Percentiles rank a stretch among this genome's conserved stretches.
These are phyloP conservation scores for Himalopsyche tibetana DNA, from an alignment of 2,888 invertebrate genomes.

Conservation along the genomic window DNA sequence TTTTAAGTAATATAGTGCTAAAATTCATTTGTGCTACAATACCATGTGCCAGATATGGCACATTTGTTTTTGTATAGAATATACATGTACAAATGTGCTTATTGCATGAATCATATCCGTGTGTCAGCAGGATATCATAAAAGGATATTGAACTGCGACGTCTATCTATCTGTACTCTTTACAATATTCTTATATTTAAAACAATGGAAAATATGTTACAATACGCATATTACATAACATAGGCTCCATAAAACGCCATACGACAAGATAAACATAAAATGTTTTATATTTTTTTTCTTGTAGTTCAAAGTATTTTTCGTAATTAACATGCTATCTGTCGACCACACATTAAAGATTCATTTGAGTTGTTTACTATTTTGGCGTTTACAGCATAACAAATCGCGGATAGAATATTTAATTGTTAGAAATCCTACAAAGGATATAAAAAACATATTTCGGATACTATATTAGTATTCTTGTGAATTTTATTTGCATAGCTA, in stretches of 20 bases:
- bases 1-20: no score
- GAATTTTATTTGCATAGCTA: no score
- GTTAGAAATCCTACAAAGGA: background rate
- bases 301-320: no score
- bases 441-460: background rate
- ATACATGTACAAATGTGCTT: background rate
- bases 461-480: background rate
- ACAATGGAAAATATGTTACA: no score
- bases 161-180: no score
- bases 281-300: no score
- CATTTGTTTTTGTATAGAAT: background rate
- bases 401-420: background rate
- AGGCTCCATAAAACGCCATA: no score
- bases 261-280: no score
- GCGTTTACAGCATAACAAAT: background rate
- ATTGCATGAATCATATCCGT: conserved; percentile 29
- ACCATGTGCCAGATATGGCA: background rate
- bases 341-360: background rate
- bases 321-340: background rate
- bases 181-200: no score
- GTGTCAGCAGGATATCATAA: conserved; percentile 24
- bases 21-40: background rate
- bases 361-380: background rate
- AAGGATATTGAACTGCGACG: background rate
- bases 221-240: no score